These are phyloP conservation scores for Thumatha senex DNA, from an alignment of 2,888 invertebrate species.

Conservation along the genomic window DNA sequence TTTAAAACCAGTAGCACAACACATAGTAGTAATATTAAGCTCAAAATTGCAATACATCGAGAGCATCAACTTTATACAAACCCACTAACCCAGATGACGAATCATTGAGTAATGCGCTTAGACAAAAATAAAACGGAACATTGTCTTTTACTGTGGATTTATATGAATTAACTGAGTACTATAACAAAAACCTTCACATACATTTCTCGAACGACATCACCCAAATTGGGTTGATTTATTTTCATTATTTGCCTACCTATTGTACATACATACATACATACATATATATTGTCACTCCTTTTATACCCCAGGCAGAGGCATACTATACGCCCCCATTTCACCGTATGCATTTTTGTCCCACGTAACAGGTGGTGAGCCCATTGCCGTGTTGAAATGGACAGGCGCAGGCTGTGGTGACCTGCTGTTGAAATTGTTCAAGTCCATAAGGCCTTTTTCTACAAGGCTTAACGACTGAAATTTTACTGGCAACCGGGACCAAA, in stretches of 20 bases:
- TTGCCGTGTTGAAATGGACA: too few species aligned
- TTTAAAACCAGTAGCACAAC: slow-evolving; percentile 26
- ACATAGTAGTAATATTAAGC: slow-evolving; percentile 15
- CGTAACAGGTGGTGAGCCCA: too few species aligned
- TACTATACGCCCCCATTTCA: too few species aligned
- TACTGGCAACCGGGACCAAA: too few species aligned
- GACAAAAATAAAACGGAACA: slow-evolving; percentile 14
- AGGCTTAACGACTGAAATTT: too few species aligned
- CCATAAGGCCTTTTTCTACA: too few species aligned
- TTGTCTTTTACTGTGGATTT: neutral
- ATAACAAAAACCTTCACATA: neutral
- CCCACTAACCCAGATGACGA: slow-evolving; percentile 53
- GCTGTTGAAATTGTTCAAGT: too few species aligned
- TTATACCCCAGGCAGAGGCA: too few species aligned
- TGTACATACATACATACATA: too few species aligned
- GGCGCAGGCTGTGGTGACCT: too few species aligned
- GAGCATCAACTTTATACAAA: slow-evolving; percentile 38
- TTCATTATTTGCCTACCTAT: slow-evolving; percentile 16
- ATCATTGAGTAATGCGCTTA: slow-evolving; percentile 31
- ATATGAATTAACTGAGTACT: neutral
- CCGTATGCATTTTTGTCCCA: too few species aligned
- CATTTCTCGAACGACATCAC: neutral
- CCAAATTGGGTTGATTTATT: neutral
- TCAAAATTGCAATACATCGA: slow-evolving; percentile 32
- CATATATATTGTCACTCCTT: too few species aligned